These are phyloP conservation scores for Amblyornis subalaris DNA, from an alignment of 2,113 vertebrate species.

Conservation along the genomic window DNA sequence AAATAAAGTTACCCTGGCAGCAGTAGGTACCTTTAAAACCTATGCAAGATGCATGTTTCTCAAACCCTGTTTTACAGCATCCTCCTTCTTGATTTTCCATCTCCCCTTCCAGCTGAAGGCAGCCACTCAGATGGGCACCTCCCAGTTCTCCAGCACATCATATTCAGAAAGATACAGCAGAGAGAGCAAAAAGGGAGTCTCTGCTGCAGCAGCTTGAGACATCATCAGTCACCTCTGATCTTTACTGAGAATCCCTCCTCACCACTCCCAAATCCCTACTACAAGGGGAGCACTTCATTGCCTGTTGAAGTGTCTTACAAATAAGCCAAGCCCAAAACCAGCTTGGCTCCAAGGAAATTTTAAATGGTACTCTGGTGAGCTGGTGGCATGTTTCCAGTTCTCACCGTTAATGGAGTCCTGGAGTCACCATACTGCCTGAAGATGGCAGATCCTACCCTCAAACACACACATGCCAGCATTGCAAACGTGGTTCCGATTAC, in stretches of 20 bases:
- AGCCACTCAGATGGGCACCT: background rate
- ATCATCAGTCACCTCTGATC: background rate
- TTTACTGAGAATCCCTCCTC: background rate
- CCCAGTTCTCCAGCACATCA: background rate
- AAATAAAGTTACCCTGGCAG: background rate
- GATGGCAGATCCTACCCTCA: background rate
- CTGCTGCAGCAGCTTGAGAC: background rate
- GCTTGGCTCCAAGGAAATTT: background rate
- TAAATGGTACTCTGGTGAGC: background rate
- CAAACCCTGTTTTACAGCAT: background rate
- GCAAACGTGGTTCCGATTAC: background rate
- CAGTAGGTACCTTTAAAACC: background rate
- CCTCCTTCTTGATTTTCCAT: background rate
- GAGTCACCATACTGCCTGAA: background rate
- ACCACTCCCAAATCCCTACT: background rate
- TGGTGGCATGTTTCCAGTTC: background rate
- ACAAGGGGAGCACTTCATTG: background rate
- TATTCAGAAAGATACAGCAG: background rate
- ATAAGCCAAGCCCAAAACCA: background rate
- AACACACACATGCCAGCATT: fast-evolving
- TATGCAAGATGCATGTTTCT: background rate
- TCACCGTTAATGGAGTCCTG: background rate
- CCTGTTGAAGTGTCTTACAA: background rate
- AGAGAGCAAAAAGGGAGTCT: background rate
- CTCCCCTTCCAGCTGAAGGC: background rate